Base-by-base conservation (phyloP, 2,113 vertebrate genomes). In the Chaenocephalus aceratus region DNA sequence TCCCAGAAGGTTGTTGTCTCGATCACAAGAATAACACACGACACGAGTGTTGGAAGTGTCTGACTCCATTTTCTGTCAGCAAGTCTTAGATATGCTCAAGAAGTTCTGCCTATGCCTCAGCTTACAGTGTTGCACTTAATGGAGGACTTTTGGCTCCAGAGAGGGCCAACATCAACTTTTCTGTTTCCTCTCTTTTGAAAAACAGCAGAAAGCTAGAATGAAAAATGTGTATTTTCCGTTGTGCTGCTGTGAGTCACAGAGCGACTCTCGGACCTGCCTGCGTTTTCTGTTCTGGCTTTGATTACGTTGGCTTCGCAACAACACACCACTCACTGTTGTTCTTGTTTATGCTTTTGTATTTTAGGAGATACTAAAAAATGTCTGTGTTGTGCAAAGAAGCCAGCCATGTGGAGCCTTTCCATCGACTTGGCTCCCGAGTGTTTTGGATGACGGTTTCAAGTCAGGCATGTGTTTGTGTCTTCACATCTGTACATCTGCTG, bases 161-260 rank as follows among this genome's bases (percentile, higher is more conserved):
- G 34, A 65, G 21, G 48, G 89, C 89, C 93, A 93, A 92, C 79
- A 82, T 87, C 88, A 90, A 93, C 86, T 67, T 87, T 12, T 1
- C 61, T 46, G 72, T 84, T 92, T 93, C 85, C 87, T 89, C 46
- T 15, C 41, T 59, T 72, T 74, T 45, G 84, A 90, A 86, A 87
- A 82, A 75, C 65, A 53, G 66, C 62, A 80, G 65, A 82, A 74
- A 59, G 65, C 62, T 58, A 10, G 63, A 76, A 82, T 84, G 82
- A 91, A 86, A 86, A 79, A 87, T 86, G 65, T 83, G 79, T 80
- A 65, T 91, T 91, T 91, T 76, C 76, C 82, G 82, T 88, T 79
- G 75, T 41, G 7, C 36, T 85, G 80, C 76, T 60, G 54, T 60
- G 80, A 88, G 63, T 82, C 77, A 75, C 48, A 41, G 53, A 1